Conservation (phyloP, 2,888 invertebrate species). For the Eristalis pertinax region DNA sequence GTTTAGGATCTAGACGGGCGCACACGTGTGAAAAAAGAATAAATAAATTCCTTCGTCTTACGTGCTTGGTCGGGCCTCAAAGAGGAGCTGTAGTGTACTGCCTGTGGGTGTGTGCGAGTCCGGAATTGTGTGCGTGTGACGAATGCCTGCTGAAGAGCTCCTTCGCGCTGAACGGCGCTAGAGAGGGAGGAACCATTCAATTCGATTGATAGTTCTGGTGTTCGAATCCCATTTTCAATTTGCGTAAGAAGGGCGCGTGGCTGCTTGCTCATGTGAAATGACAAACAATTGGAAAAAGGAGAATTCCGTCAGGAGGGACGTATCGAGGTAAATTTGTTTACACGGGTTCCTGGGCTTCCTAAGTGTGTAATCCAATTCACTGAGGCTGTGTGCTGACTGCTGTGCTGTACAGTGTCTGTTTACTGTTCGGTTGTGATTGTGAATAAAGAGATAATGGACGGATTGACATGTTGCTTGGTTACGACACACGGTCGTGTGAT, state of each 20-base stretch:
- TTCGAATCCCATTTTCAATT: slow-evolving; percentile 14
- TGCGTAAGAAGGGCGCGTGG: not conserved
- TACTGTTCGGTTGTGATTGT: not conserved
- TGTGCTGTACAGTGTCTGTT: no score
- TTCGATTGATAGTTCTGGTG: slow-evolving; percentile 23
- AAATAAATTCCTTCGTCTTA: not conserved
- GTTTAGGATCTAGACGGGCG: slow-evolving; percentile 63
- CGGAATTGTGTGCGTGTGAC: not conserved
- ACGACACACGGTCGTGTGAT: not conserved
- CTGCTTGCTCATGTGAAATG: slow-evolving; percentile 52
- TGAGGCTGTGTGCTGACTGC: not conserved
- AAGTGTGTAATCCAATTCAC: not conserved
- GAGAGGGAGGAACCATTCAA: slow-evolving; percentile 19
- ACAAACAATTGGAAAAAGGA: slow-evolving; percentile 43
- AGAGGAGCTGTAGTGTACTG: not conserved
- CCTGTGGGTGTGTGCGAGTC: not conserved
- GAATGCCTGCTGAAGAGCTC: slow-evolving; percentile 14
- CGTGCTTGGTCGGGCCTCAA: not conserved
- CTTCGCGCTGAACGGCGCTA: not conserved
- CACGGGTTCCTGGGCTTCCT: not conserved
- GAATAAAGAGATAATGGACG: not conserved
- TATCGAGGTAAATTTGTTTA: slow-evolving; percentile 52
- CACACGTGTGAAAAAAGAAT: slow-evolving; percentile 55
- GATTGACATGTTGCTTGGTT: not conserved
- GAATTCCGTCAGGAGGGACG: slow-evolving; percentile 23